Evolutionary conservation across 2,888 invertebrate species (phyloP).

Genomic region (Drosophila engyochracea): DNA sequence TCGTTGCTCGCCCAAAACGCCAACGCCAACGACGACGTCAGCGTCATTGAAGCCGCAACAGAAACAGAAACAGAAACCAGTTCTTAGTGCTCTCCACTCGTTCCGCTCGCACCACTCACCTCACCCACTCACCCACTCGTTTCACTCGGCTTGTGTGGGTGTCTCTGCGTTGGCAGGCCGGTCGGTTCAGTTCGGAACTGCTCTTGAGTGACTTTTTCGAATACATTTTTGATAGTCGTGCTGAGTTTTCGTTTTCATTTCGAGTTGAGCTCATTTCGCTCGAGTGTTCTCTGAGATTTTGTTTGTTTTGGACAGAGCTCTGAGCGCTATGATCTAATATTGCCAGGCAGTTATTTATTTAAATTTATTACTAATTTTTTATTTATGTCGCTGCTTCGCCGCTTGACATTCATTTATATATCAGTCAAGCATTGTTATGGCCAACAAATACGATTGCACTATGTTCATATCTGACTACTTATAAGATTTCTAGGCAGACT

Average conservation of each 20-base stretch:
- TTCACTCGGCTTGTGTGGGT: constrained; percentile 70
- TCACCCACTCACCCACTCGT: constrained; percentile 54
- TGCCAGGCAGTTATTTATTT: constrained; percentile 78
- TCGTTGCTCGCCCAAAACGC: constrained; percentile 41
- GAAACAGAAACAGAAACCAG: constrained; percentile 62
- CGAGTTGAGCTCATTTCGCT: constrained; percentile 44
- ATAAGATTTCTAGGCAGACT: constrained; percentile 31
- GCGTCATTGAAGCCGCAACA: constrained; percentile 58
- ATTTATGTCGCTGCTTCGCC: constrained; percentile 65
- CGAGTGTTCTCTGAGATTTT: constrained; percentile 46
- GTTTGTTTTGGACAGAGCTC: constrained; percentile 13
- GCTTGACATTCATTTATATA: constrained; percentile 78
- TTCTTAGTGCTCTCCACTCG: constrained; percentile 58
- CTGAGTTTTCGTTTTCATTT: constrained; percentile 72
- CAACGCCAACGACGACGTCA: constrained; percentile 42
- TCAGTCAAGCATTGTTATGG: constrained; percentile 66
- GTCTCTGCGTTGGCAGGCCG: constrained; percentile 65
- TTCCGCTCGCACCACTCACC: constrained; percentile 33
- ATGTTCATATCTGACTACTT: constrained; percentile 45
- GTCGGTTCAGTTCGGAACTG: constrained; percentile 31
- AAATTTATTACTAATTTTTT: constrained; percentile 80
- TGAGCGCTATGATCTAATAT: constrained; percentile 71
- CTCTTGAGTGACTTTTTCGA: constrained; percentile 63
- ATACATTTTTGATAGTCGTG: constrained; percentile 34
- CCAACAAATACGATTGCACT: constrained; percentile 32